Evolutionary conservation across 2,888 invertebrate species (phyloP).

Genomic region (Deilephila elpenor): DNA sequence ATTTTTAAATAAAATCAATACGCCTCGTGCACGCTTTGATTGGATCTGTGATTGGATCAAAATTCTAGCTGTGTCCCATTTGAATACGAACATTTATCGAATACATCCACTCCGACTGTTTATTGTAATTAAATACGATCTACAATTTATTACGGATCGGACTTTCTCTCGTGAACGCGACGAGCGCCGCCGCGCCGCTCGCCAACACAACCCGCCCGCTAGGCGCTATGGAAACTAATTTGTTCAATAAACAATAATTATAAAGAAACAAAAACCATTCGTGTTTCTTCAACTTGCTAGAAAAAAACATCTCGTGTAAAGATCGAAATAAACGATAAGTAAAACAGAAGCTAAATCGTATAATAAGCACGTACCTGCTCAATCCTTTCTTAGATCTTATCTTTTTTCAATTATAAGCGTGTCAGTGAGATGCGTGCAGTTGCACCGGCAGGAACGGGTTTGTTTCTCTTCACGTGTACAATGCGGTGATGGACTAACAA

Average conservation of each 20-base stretch:
- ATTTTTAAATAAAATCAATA: constrained; percentile 32
- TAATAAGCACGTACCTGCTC: constrained; percentile 4
- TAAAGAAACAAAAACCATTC: not conserved
- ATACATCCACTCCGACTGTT: constrained; percentile 20
- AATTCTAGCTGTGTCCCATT: constrained; percentile 24
- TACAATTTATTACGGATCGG: constrained; percentile 23
- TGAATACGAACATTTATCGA: constrained; percentile 25
- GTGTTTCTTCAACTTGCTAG: not conserved
- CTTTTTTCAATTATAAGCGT: constrained; percentile 24
- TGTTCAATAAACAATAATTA: constrained; percentile 4
- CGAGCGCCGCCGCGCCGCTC: not conserved
- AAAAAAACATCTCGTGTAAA: constrained; percentile 14
- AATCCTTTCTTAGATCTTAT: constrained; percentile 18
- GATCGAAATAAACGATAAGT: constrained; percentile 10
- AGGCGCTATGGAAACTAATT: not conserved
- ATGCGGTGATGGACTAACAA: not conserved
- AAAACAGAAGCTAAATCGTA: constrained; percentile 20
- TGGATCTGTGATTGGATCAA: constrained; percentile 25
- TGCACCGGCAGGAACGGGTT: not conserved
- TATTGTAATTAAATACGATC: constrained; percentile 27
- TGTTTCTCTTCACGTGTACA: constrained; percentile 7
- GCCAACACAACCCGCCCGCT: not conserved
- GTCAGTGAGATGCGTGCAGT: not conserved
- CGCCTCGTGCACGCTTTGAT: constrained; percentile 23
- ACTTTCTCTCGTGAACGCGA: constrained; percentile 19